Evolutionary conservation across 2,888 invertebrate genomes (phyloP), one percentile per base, ranked within the genome.

Genomic region (Tenthredo notha): DNA sequence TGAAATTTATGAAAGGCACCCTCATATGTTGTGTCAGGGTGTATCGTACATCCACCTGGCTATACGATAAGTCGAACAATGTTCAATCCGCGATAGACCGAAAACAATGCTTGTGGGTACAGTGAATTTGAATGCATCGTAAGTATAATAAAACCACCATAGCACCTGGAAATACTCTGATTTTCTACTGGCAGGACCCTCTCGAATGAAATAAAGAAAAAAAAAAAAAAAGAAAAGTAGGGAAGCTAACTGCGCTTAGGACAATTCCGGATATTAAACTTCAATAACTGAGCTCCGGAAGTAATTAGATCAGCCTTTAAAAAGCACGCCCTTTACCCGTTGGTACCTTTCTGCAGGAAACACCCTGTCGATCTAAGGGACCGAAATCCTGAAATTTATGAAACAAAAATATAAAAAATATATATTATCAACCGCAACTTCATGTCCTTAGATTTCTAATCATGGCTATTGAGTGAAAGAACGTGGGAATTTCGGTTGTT

Each of bases 301-400:
- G 65, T 83, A 83, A 83, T 83, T 70, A 70, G 83, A 65, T 70
- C 67, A 80, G 80, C 80, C 80, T 61, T 80, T 80, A 80, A 80
- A 58, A 61, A 80, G 58, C 80, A 0, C 54, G 1, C 54, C n/a
- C n/a, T 54, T 54, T n/a, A n/a, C 54, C 54, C n/a, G 18, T 54
- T n/a, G 54, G 18, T n/a, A 1, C 67, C 67, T 4, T 2, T 29
- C 33, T n/a, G n/a, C n/a, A 10, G 33, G 18, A 67, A 67, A 1
- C 67, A 67, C 33, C 33, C 15, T 18, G 15, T n/a, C 67, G 67
- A 67, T 67, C 67, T 33, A 18, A 67, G 67, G 15, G 15, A 7
- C 6, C 12, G 18, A 33, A 33, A 6, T 29, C 29, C 67, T 18
- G 0, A 12, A 67, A 67, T 67, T 25, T 25, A n/a, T 18, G 6